These are phyloP conservation scores for Lepeophtheirus nordmannii DNA, from an alignment of 2,888 invertebrate species.

Conservation along the genomic window DNA sequence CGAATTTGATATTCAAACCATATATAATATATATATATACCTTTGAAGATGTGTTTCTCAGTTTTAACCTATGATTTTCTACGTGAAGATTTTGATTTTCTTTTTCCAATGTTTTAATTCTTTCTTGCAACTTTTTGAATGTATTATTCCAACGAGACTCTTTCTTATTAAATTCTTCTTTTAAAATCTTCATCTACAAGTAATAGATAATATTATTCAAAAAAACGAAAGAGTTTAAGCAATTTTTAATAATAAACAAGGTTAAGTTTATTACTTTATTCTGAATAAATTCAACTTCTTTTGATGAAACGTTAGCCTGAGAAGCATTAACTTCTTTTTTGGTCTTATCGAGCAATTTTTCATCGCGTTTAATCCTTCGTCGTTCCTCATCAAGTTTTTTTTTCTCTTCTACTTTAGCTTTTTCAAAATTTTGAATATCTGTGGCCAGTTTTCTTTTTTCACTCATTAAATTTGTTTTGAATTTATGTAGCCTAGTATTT, in stretches of 20 bases:
- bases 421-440: constrained; percentile 40
- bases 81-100: constrained; percentile 46
- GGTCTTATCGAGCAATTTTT: constrained; percentile 14
- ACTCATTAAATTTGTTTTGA: not conserved
- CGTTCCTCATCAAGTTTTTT: constrained; percentile 51
- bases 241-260: too few relatives aligned
- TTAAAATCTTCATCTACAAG: constrained; percentile 3
- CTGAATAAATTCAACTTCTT: constrained; percentile 11
- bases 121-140: constrained; percentile 19
- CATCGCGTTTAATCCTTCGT: constrained; percentile 40
- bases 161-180: constrained; percentile 13
- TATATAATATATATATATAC: not conserved
- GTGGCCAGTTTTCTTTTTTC: constrained; percentile 37
- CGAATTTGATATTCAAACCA: not conserved
- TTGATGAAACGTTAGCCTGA: constrained; percentile 2
- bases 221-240: too few relatives aligned
- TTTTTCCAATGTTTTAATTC: constrained; percentile 47
- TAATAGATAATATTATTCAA: too few relatives aligned
- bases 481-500: not conserved
- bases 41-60: constrained; percentile 15
- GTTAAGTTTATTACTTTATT: not conserved
- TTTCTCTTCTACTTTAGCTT: constrained; percentile 44
- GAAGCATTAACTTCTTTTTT: not conserved
- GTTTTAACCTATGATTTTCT: constrained; percentile 27
- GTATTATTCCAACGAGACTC: constrained; percentile 16